Base-by-base conservation (phyloP, 2,797 vertebrate species). In the Periparus ater region DNA sequence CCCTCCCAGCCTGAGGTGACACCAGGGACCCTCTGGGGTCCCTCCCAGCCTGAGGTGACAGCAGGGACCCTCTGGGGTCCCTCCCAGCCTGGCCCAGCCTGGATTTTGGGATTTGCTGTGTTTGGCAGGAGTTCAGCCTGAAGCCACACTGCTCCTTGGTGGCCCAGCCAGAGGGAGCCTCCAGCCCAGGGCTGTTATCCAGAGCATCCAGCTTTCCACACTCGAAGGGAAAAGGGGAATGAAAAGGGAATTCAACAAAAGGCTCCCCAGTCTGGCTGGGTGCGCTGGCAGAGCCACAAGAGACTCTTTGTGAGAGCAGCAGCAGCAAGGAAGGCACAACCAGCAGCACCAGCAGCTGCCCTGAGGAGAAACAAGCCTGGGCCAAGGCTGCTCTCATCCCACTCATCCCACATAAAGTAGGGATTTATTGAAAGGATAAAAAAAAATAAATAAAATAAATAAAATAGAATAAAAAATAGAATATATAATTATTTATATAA, bases 281-380 rank as follows among this genome's bases (percentile, higher is more conserved):
- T 2, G 10, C 3, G 0, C 81, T 4, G 5, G 53, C 7, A 36
- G 67, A 93, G 11, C 12, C 82, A 96, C 89, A 96, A 94, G 89
- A 73, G 95, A 12, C 50, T 81, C 89, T 96, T 96, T 97, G 88
- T 95, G 86, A 54, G 45, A 42, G 27, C n/a, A 76, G 42, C 58
- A 58, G 1, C 25, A 47, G 48, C 38, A 80, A 82, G 79, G 40
- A 27, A 78, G 57, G 83, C 48, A 90, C 26, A 15, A 27, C 17
- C 34, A 57, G 63, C 44, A 17, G 1, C 4, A 27, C 7, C 51
- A 80, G 81, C 40, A 40, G 60, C 54, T 82, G 36, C 66, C 77
- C 30, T 3, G 18, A 74, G 66, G 10, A 85, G 72, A 15, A 76
- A 68, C 6, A 88, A 36, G 66, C 34, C 19, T 0, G 10, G 80